These are phyloP conservation scores for Procambarus clarkii DNA, from an alignment of 1,140 invertebrate genomes.

Conservation along the genomic window DNA sequence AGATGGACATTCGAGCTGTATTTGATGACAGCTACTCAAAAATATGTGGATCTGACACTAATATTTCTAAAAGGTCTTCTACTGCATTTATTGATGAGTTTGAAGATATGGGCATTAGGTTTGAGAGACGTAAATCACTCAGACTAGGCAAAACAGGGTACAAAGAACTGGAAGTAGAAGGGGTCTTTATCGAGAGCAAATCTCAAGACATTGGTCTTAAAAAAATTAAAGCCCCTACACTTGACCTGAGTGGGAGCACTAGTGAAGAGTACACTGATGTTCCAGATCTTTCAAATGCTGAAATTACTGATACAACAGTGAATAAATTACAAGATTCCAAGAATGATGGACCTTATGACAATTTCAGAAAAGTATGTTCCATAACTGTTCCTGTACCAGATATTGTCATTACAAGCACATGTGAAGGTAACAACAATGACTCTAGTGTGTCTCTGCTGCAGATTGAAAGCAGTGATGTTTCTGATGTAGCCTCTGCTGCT, in stretches of 20 bases:
- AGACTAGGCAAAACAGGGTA: constrained; percentile 49
- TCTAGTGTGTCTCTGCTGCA: background rate
- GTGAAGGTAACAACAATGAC: constrained; percentile 81
- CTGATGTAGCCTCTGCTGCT: background rate
- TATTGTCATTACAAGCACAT: constrained; percentile 43
- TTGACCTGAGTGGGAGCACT: constrained; percentile 82
- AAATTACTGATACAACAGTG: background rate
- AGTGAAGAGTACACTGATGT: constrained; percentile 37
- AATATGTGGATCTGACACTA: background rate
- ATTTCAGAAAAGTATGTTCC: background rate
- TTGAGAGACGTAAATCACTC: constrained; percentile 65
- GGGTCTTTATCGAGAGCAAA: constrained; percentile 69
- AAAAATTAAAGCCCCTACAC: constrained; percentile 77
- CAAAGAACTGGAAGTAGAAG: constrained; percentile 66
- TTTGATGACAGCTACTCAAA: constrained; percentile 32
- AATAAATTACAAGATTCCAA: background rate
- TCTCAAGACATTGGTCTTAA: constrained; percentile 58
- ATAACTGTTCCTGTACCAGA: constrained; percentile 22
- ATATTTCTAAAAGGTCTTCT: constrained; percentile 29
- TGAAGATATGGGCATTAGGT: constrained; percentile 48
- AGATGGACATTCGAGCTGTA: constrained; percentile 43
- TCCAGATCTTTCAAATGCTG: constrained; percentile 38
- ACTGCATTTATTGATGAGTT: constrained; percentile 4
- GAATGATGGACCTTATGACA: background rate
- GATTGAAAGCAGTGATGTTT: constrained; percentile 8